These are phyloP conservation scores for Magallana nippona DNA, from an alignment of 2,888 invertebrate species.

Conservation along the genomic window DNA sequence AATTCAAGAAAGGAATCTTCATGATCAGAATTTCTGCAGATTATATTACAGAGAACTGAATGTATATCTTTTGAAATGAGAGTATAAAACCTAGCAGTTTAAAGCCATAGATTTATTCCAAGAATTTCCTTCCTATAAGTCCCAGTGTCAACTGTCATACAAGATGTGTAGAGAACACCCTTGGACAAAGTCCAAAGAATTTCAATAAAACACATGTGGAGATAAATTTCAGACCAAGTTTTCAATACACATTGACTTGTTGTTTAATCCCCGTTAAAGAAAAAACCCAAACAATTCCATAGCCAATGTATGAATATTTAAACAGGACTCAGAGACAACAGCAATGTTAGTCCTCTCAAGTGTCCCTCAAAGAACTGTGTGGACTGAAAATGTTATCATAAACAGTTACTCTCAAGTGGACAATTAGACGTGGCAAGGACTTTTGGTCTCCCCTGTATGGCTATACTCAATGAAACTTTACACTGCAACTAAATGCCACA, in stretches of 20 bases:
- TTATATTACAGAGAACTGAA: too few relatives aligned
- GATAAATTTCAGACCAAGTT: constrained; percentile 32
- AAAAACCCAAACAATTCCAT: constrained; percentile 4
- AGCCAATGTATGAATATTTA: not conserved
- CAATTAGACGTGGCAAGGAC: not conserved
- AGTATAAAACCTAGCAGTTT: too few relatives aligned
- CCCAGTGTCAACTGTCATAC: not conserved
- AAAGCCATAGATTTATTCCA: too few relatives aligned
- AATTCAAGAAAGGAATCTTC: too few relatives aligned
- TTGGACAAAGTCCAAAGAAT: constrained; percentile 20
- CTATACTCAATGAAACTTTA: too few relatives aligned
- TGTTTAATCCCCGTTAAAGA: constrained; percentile 18
- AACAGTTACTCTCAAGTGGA: not conserved
- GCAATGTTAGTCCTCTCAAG: not conserved
- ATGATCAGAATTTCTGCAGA: too few relatives aligned
- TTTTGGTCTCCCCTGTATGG: too few relatives aligned
- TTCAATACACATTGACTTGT: constrained; percentile 26
- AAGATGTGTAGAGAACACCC: not conserved
- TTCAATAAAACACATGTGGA: constrained; percentile 32
- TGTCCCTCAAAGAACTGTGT: not conserved
- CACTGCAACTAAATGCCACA: too few relatives aligned
- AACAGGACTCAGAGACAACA: not conserved
- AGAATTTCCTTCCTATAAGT: too few relatives aligned
- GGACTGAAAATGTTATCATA: not conserved
- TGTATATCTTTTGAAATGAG: too few relatives aligned